These are phyloP conservation scores for Muscicapa adusta DNA, from an alignment of 2,113 vertebrate species.

Conservation along the genomic window DNA sequence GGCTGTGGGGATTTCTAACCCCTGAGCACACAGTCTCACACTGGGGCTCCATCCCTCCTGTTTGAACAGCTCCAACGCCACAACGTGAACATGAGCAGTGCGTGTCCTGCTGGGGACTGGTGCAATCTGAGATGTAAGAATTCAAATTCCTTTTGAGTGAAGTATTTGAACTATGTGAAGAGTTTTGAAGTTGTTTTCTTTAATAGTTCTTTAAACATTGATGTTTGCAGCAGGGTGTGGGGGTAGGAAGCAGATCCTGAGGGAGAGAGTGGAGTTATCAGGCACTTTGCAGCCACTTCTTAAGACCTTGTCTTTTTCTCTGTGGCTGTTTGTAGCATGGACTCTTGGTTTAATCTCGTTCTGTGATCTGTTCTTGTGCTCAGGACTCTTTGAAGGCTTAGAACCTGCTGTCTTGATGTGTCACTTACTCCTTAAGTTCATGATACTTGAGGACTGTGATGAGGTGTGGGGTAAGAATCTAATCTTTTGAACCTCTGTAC, in stretches of 20 bases:
- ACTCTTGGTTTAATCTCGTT: background rate
- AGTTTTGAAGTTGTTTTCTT: slow-evolving; percentile 42
- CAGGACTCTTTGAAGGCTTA: background rate
- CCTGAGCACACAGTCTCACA: background rate
- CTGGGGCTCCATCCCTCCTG: background rate
- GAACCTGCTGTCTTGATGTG: background rate
- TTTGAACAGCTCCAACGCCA: background rate
- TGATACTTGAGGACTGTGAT: background rate
- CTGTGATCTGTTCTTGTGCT: background rate
- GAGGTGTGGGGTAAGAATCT: background rate
- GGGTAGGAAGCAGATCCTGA: background rate
- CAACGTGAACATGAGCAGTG: background rate
- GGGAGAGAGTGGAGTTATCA: background rate
- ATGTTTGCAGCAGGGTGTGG: background rate
- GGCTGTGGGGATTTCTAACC: background rate
- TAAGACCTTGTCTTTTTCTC: background rate
- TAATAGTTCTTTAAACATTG: slow-evolving; percentile 24
- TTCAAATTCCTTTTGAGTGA: slow-evolving; percentile 51
- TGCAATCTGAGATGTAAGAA: slow-evolving; percentile 61
- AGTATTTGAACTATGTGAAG: slow-evolving; percentile 64
- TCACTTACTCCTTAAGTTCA: background rate
- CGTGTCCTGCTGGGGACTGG: background rate
- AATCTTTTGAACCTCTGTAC: background rate
- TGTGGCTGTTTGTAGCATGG: background rate
- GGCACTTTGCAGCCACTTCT: background rate